Conservation (phyloP, 2,888 invertebrate species). For the Eutolmus rufibarbis region DNA sequence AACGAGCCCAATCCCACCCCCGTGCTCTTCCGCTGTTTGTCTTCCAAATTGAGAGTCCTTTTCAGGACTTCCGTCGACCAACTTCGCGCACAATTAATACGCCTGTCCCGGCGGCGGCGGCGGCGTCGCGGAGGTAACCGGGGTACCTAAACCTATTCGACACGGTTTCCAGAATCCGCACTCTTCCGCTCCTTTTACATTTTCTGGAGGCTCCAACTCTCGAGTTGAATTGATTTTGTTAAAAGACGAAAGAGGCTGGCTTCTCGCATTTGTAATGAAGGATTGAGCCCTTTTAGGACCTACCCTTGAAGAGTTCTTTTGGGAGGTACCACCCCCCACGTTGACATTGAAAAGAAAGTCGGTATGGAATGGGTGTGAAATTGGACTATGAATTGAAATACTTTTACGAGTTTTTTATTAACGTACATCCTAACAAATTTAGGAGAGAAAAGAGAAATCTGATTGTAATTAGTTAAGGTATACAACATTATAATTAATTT, state of each 20-base stretch:
- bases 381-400: background rate
- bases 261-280: background rate
- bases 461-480: too few species aligned
- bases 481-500: too few species aligned
- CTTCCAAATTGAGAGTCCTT: conserved; percentile 18
- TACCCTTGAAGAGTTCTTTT: background rate
- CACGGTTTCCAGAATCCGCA: background rate
- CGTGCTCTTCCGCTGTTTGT: background rate
- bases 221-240: background rate
- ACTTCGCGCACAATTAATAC: conserved; percentile 7
- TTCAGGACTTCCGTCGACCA: background rate
- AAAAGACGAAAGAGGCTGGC: background rate
- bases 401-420: too few species aligned
- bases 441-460: too few species aligned
- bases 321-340: too few species aligned
- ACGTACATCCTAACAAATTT: too few species aligned
- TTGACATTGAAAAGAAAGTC: background rate
- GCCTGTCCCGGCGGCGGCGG: background rate
- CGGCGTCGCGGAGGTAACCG: background rate
- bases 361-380: background rate
- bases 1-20: background rate
- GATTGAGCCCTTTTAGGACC: background rate
- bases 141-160: background rate
- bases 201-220: background rate
- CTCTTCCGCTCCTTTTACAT: background rate